A percentile compares a stretch with the other conserved stretches of the same genome.
Evolutionary conservation across 2,113 vertebrate species (phyloP).

Genomic region (Orientallactaga bullata): DNA sequence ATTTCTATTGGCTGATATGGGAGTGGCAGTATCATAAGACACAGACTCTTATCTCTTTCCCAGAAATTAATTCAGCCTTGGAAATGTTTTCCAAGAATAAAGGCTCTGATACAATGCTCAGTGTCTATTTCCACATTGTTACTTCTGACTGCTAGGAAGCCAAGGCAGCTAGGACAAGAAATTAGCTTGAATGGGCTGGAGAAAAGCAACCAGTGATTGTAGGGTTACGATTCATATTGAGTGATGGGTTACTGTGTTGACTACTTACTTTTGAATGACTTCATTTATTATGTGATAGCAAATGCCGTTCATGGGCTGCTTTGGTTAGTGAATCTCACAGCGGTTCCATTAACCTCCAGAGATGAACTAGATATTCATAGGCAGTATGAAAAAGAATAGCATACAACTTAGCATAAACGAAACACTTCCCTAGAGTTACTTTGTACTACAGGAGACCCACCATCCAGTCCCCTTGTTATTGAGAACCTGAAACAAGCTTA

Average conservation of each 20-base stretch:
- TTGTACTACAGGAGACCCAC: background rate
- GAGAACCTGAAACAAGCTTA: background rate
- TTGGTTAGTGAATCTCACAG: constrained; percentile 5
- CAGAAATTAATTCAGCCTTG: constrained; percentile 39
- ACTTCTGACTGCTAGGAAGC: background rate
- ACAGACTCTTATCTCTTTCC: background rate
- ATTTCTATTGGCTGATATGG: background rate
- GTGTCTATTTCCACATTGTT: constrained; percentile 15
- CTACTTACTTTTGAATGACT: constrained; percentile 40
- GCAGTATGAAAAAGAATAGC: background rate
- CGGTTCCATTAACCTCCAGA: constrained; percentile 14
- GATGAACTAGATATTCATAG: background rate
- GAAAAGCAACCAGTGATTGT: background rate
- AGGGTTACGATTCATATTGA: background rate
- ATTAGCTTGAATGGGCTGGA: background rate
- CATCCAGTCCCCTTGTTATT: background rate
- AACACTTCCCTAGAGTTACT: background rate
- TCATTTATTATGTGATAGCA: constrained; percentile 65
- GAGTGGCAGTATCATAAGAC: background rate
- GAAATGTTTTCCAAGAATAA: background rate
- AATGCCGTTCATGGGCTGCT: constrained; percentile 34
- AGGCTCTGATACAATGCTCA: background rate
- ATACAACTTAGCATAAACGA: background rate
- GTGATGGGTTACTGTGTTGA: constrained; percentile 7
- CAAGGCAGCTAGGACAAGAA: constrained; percentile 42